phyloP scores from a whole-genome alignment of 1,140 invertebrate genomes.

The Tetranychus urticae region DNA sequence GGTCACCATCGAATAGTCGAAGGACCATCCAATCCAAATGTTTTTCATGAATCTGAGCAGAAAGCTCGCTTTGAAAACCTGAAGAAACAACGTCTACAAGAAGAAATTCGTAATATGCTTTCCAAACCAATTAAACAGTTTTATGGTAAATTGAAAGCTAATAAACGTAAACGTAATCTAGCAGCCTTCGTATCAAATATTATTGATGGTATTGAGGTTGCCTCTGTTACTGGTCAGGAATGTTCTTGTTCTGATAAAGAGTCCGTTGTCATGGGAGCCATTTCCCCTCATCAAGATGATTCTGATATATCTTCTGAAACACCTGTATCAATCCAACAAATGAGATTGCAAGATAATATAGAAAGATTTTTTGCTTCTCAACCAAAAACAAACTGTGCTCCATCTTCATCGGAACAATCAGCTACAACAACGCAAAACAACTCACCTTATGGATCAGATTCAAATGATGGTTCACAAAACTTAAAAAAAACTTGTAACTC shows the following conservation, averaged over 20 bases:
- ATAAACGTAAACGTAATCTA: slow-evolving; percentile 9
- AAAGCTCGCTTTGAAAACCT: slow-evolving; percentile 29
- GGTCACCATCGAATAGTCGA: slow-evolving; percentile 59
- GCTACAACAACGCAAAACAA: not conserved
- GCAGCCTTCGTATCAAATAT: slow-evolving; percentile 8
- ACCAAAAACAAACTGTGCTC: slow-evolving; percentile 29
- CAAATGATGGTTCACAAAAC: not conserved
- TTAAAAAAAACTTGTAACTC: not conserved
- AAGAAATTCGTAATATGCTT: slow-evolving; percentile 39
- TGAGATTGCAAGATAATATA: slow-evolving; percentile 66
- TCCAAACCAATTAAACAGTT: slow-evolving; percentile 28
- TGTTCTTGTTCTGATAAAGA: slow-evolving; percentile 33
- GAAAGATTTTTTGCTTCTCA: slow-evolving; percentile 61
- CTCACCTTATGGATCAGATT: not conserved
- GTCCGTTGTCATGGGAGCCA: slow-evolving; percentile 56
- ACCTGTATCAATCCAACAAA: slow-evolving; percentile 54
- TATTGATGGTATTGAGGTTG: slow-evolving; percentile 7
- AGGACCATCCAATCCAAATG: slow-evolving; percentile 42
- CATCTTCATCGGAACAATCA: not conserved
- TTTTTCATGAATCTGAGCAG: slow-evolving; percentile 31
- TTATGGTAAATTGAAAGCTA: not conserved
- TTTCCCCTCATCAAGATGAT: slow-evolving; percentile 59
- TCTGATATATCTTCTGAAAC: slow-evolving; percentile 57
- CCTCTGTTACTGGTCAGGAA: not conserved
- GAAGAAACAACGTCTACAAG: slow-evolving; percentile 33